These are phyloP conservation scores for Pollenia griseotomentosa DNA, from an alignment of 2,888 invertebrate genomes.

Conservation along the genomic window DNA sequence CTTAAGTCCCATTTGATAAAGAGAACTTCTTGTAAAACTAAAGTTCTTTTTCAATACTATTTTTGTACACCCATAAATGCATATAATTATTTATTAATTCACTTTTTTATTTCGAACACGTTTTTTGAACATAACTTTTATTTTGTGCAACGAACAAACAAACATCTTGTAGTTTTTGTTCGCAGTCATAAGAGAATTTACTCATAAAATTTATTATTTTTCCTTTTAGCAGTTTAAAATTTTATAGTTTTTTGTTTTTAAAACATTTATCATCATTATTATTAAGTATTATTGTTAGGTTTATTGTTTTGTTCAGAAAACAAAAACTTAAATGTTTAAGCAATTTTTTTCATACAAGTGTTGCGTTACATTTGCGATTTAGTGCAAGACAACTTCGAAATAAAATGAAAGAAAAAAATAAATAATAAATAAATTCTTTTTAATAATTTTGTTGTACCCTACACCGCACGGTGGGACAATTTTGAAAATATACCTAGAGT, in stretches of 20 bases:
- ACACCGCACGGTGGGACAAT: background rate
- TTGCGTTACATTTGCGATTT: conserved; percentile 82
- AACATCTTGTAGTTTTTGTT: too few species aligned
- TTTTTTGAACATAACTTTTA: too few species aligned
- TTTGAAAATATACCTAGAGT: too few species aligned
- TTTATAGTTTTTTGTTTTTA: background rate
- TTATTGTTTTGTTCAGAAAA: conserved; percentile 12
- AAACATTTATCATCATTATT: background rate
- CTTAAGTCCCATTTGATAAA: too few species aligned
- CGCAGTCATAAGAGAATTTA: background rate
- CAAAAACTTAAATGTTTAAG: conserved; percentile 6
- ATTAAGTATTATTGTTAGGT: conserved; percentile 3
- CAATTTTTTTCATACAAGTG: conserved; percentile 76
- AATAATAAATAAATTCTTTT: background rate
- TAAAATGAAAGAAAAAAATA: conserved; percentile 13
- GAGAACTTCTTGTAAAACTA: too few species aligned
- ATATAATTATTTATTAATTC: too few species aligned
- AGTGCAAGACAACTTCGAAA: conserved; percentile 79
- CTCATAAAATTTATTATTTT: background rate
- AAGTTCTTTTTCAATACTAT: too few species aligned
- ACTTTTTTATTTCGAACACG: too few species aligned
- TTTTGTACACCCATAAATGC: too few species aligned
- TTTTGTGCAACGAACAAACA: too few species aligned
- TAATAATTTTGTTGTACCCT: background rate
- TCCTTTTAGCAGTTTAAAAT: background rate